Percentiles rank a stretch among this genome's conserved stretches.
Evolutionary conservation across 2,797 vertebrate genomes (phyloP).

Genomic region (Schizopygopsis pylzovi): DNA sequence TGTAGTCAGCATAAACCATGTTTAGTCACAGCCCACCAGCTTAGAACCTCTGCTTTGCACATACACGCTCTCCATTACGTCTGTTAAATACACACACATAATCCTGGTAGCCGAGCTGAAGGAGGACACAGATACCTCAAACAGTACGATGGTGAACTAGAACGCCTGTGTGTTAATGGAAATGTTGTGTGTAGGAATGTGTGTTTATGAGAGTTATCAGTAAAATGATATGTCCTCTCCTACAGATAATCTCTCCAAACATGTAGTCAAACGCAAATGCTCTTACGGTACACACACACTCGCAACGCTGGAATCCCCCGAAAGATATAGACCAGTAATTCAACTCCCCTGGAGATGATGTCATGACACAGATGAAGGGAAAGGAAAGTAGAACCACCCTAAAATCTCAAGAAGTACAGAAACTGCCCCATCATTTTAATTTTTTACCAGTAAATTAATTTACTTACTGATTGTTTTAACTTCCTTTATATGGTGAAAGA

Average conservation of each 20-base stretch:
- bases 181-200: constrained; percentile 23
- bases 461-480: neutral
- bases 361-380: constrained; percentile 69
- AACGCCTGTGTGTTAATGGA: constrained; percentile 42
- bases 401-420: constrained; percentile 51
- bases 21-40: constrained; percentile 4
- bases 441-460: neutral
- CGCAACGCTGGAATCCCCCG: constrained; percentile 73
- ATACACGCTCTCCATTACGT: constrained; percentile 27
- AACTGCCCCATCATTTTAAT: neutral
- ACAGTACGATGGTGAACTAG: constrained; percentile 27
- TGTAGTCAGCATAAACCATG: neutral
- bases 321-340: constrained; percentile 68
- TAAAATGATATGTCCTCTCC: constrained; percentile 18
- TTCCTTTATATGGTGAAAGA: neutral
- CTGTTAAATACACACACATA: constrained; percentile 4
- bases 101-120: constrained; percentile 1
- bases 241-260: constrained; percentile 50
- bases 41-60: constrained; percentile 15
- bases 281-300: constrained; percentile 28
- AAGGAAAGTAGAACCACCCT: constrained; percentile 71
- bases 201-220: constrained; percentile 2
- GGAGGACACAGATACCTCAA: constrained; percentile 37
- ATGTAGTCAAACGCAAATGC: constrained; percentile 49
- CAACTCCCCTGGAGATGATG: constrained; percentile 68